These are phyloP conservation scores for Albula glossodonta DNA, from an alignment of 2,113 vertebrate species.

Conservation along the genomic window DNA sequence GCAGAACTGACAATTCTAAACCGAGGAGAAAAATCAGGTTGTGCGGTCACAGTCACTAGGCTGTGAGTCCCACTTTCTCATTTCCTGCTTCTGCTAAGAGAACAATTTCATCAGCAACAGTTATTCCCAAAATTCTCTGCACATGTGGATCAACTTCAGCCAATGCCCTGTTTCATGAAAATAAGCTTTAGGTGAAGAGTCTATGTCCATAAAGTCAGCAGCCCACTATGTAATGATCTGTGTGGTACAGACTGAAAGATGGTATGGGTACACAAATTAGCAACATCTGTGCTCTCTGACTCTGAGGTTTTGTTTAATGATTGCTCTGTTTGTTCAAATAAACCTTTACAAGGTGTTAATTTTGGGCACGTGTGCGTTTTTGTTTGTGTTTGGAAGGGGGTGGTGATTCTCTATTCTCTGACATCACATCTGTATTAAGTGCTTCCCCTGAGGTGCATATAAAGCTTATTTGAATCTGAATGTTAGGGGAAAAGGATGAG, in stretches of 20 bases:
- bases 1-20: not conserved
- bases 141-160: not conserved
- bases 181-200: too few species aligned
- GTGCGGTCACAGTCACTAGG: not conserved
- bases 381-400: not conserved
- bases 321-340: not conserved
- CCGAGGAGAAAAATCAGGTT: not conserved
- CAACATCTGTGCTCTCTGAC: not conserved
- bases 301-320: not conserved
- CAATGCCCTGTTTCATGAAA: not conserved
- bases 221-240: not conserved
- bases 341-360: not conserved
- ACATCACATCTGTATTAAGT: not conserved
- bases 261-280: not conserved
- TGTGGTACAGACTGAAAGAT: not conserved
- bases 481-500: not conserved
- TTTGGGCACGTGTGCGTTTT: not conserved
- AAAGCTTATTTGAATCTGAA: not conserved
- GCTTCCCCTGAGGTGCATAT: not conserved
- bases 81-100: not conserved
- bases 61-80: not conserved
- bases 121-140: not conserved
- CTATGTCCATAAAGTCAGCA: too few species aligned
- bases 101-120: not conserved
- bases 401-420: not conserved